Conservation (phyloP, 2,888 invertebrate species). For the Calameuta idolon region DNA sequence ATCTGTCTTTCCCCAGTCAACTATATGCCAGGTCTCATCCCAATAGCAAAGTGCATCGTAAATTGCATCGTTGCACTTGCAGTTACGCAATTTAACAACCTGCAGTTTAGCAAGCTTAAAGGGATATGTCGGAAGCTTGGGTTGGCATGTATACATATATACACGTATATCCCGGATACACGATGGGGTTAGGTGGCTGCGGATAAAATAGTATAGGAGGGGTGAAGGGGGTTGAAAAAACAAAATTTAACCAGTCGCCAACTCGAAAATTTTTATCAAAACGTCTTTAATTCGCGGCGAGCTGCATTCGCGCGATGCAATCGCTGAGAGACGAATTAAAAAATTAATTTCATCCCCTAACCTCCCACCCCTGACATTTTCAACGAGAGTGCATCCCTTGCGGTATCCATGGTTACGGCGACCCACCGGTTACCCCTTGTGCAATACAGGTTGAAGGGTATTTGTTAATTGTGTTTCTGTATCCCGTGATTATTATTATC, state of each 20-base stretch:
- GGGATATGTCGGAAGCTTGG: not conserved
- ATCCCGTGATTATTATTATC: no score
- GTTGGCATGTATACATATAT: not conserved
- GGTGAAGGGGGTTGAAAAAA: not conserved
- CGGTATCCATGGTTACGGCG: not conserved
- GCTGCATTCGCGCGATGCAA: not conserved
- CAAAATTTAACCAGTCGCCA: not conserved
- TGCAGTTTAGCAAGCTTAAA: not conserved
- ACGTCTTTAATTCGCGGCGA: no score
- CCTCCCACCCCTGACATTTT: not conserved
- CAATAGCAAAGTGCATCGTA: not conserved
- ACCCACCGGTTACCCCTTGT: not conserved
- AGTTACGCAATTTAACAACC: not conserved
- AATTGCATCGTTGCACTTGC: not conserved
- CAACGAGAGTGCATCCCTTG: not conserved
- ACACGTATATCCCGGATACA: not conserved
- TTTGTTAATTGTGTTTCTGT: not conserved
- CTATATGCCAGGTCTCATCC: not conserved
- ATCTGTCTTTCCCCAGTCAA: not conserved
- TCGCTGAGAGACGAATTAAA: not conserved
- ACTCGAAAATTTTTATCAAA: not conserved
- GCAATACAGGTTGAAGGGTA: not conserved
- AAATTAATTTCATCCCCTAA: not conserved
- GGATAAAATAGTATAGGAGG: not conserved
- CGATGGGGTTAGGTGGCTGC: not conserved